Evolutionary conservation across 2,113 vertebrate genomes (phyloP).

Genomic region (Scopus umbretta): DNA sequence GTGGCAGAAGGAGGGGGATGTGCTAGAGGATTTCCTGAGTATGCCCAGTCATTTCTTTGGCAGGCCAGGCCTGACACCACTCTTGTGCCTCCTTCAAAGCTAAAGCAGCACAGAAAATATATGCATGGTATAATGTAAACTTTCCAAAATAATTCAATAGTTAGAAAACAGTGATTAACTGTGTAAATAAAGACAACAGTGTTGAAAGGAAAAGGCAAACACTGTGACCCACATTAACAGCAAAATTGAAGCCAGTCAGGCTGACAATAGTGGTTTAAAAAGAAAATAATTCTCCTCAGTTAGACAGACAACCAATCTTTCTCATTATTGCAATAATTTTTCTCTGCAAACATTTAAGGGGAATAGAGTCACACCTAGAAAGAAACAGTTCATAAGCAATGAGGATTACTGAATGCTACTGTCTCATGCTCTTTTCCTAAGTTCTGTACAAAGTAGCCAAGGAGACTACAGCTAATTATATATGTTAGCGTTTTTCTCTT

Average conservation of each 20-base stretch:
- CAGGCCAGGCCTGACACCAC: background rate
- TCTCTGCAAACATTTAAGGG: background rate
- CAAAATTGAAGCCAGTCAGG: constrained; percentile 14
- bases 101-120: background rate
- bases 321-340: background rate
- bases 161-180: constrained; percentile 8
- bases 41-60: background rate
- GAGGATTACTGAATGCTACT: background rate
- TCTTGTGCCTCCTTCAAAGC: background rate
- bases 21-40: background rate
- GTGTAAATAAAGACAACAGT: constrained; percentile 4
- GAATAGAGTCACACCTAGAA: background rate
- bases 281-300: background rate
- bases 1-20: background rate
- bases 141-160: background rate
- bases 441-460: background rate
- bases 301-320: background rate
- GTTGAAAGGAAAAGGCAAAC: background rate
- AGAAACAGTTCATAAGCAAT: background rate
- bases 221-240: background rate
- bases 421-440: background rate
- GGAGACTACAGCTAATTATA: constrained; percentile 4
- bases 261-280: background rate
- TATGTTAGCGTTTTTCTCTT: background rate
- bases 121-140: background rate